Percentiles rank a stretch among this genome's conserved stretches.
These are phyloP conservation scores for Microplitis mediator DNA, from an alignment of 1,140 invertebrate species.

Conservation along the genomic window DNA sequence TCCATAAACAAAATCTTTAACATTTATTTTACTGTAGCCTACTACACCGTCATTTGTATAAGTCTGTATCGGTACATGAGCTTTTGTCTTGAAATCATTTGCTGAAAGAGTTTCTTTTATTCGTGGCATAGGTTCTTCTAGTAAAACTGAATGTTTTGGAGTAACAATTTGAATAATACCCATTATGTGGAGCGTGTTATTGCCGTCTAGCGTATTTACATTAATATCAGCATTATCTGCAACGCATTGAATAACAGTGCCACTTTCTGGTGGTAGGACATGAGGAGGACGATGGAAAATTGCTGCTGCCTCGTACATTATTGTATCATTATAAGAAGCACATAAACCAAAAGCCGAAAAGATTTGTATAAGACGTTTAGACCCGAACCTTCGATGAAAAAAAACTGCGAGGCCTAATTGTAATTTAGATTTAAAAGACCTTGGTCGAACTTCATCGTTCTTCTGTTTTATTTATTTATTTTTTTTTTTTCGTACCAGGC, in stretches of 20 bases:
- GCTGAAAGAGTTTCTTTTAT: neutral
- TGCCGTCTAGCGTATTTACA: neutral
- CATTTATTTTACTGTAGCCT: neutral
- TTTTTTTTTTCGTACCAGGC: neutral
- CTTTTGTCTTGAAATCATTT: neutral
- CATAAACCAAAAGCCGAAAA: neutral
- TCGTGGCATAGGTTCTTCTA: neutral
- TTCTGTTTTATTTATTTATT: neutral
- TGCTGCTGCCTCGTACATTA: neutral
- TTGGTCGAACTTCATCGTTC: conserved; percentile 15
- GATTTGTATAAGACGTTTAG: neutral
- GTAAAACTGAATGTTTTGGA: neutral
- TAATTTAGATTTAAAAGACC: neutral
- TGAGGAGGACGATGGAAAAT: neutral
- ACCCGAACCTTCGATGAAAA: conserved; percentile 42
- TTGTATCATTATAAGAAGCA: neutral
- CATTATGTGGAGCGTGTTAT: neutral
- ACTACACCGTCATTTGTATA: neutral
- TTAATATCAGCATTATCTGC: neutral
- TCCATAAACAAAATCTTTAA: conserved; percentile 11
- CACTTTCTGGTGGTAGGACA: neutral
- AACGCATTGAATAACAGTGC: neutral
- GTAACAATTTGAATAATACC: neutral
- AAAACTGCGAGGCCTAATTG: neutral
- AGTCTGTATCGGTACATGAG: neutral